Evolutionary conservation across 2,113 vertebrate genomes (phyloP).

Genomic region (Pangasianodon gigas): DNA sequence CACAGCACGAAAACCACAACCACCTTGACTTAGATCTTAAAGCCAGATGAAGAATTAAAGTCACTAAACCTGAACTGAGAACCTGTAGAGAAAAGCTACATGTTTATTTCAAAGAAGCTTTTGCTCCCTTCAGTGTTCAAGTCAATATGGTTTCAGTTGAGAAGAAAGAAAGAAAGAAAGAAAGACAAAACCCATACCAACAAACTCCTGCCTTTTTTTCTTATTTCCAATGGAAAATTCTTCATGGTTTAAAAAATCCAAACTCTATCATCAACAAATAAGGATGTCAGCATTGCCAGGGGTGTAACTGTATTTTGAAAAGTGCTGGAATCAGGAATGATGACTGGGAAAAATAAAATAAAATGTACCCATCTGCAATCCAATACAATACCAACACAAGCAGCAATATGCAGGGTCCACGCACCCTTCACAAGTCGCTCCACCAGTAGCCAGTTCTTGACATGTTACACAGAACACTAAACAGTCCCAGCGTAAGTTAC

Average conservation of each 20-base stretch:
- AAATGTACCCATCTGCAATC: not conserved
- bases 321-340: not conserved
- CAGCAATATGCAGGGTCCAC: not conserved
- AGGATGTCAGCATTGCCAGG: not conserved
- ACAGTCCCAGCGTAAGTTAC: not conserved
- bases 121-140: not conserved
- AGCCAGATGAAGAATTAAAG: not conserved
- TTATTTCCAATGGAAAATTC: slow-evolving; percentile 11
- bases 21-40: slow-evolving; percentile 25
- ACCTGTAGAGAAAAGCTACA: not conserved
- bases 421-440: not conserved
- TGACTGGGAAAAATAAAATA: not conserved
- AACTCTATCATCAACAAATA: slow-evolving; percentile 5
- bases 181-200: not conserved
- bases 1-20: slow-evolving; percentile 10
- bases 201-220: not conserved
- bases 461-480: not conserved
- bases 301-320: slow-evolving; percentile 6
- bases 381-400: not conserved
- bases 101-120: not conserved
- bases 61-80: not conserved
- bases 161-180: not conserved
- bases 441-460: not conserved
- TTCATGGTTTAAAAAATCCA: not conserved
- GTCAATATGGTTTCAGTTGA: not conserved